Conservation (phyloP, 2,888 invertebrate genomes). For the Pyralis farinalis region DNA sequence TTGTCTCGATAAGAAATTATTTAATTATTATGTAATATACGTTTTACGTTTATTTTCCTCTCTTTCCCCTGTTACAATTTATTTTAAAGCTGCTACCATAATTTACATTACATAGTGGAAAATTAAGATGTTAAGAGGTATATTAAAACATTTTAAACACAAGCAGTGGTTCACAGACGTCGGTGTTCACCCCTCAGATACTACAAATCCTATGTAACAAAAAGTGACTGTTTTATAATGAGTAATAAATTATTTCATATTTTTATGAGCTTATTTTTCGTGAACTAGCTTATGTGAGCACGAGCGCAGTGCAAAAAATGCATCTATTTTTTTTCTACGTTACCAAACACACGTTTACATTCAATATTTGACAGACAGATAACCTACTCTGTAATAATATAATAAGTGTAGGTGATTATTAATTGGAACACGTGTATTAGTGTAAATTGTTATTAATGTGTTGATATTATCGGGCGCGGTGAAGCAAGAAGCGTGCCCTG, state of each 20-base stretch:
- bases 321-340: constrained; percentile 2
- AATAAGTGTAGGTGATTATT: constrained; percentile 34
- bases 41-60: background rate
- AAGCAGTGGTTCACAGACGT: background rate
- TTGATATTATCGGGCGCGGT: constrained; percentile 37
- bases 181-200: background rate
- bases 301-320: constrained; percentile 4
- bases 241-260: background rate
- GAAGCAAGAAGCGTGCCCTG: constrained; percentile 22
- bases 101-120: background rate
- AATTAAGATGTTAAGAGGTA: background rate
- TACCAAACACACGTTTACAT: constrained; percentile 1
- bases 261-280: background rate
- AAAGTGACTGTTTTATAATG: background rate
- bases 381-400: constrained; percentile 33
- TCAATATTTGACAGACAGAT: constrained; percentile 4
- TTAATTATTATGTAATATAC: no score
- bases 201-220: background rate
- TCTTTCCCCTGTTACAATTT: background rate
- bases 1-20: no score
- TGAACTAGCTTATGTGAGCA: background rate
- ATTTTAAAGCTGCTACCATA: background rate
- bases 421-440: constrained; percentile 34
- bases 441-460: constrained; percentile 44
- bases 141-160: background rate